Evolutionary conservation across 2,113 vertebrate genomes (phyloP).

Genomic region (Rhinichthys klamathensis): DNA sequence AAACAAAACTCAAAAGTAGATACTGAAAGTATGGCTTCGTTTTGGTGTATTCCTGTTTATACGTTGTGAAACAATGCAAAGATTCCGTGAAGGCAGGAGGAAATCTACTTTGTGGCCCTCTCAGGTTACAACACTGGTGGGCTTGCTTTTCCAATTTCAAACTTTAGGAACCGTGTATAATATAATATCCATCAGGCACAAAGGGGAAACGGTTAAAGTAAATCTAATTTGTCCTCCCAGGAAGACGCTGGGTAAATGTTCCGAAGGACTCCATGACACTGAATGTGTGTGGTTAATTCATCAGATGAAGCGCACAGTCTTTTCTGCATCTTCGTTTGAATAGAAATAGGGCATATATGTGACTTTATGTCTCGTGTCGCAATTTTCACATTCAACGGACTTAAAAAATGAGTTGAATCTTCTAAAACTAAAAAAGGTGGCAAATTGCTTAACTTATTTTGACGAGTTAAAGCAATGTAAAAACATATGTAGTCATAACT

Average conservation of each 20-base stretch:
- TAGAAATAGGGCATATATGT: not conserved
- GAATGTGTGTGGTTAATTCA: slow-evolving; percentile 32
- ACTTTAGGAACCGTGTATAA: slow-evolving; percentile 59
- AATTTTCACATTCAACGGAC: no score
- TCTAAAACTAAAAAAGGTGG: no score
- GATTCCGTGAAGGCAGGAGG: slow-evolving; percentile 13
- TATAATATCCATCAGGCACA: slow-evolving; percentile 63
- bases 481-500: no score
- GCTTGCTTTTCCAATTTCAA: slow-evolving; percentile 55
- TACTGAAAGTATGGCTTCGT: not conserved
- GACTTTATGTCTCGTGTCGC: no score
- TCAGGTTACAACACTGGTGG: slow-evolving; percentile 61
- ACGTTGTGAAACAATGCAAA: slow-evolving; percentile 18
- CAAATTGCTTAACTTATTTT: no score
- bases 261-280: slow-evolving; percentile 50
- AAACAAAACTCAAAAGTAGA: not conserved
- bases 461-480: no score
- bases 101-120: slow-evolving; percentile 36
- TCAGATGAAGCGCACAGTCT: slow-evolving; percentile 40
- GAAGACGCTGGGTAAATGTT: slow-evolving; percentile 57
- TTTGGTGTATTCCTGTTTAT: not conserved
- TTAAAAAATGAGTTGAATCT: no score
- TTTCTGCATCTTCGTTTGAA: not conserved
- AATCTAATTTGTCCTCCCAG: slow-evolving; percentile 67
- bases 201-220: slow-evolving; percentile 61